A percentile compares a stretch with the other conserved stretches of the same genome.
Conservation (phyloP, 2,797 vertebrate genomes). For the Oreochromis grahami region DNA sequence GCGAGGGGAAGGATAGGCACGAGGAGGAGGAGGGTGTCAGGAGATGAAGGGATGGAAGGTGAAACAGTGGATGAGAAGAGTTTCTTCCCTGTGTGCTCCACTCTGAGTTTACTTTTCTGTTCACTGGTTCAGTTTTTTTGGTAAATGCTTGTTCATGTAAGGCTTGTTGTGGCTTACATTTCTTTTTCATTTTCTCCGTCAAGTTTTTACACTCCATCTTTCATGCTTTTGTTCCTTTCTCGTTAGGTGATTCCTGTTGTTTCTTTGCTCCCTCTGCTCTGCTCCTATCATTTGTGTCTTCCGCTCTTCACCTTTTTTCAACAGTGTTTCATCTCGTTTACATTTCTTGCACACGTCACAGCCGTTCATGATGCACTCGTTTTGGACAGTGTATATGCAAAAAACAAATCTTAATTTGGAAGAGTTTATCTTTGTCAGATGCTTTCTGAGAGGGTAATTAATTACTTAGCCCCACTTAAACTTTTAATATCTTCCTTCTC, state of each 20-base stretch:
- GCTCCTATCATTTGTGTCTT: neutral
- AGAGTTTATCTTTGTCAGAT: conserved; percentile 67
- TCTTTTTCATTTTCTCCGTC: neutral
- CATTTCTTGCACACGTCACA: neutral
- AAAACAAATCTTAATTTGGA: conserved; percentile 43
- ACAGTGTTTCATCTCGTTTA: neutral
- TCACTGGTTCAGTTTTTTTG: neutral
- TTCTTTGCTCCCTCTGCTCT: neutral
- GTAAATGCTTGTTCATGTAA: neutral
- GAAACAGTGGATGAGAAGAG: neutral
- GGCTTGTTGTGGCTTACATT: neutral
- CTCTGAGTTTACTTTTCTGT: neutral
- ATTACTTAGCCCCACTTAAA: conserved; percentile 74
- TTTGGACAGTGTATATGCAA: conserved; percentile 36
- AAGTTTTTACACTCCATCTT: neutral
- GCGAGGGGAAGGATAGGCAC: conserved; percentile 35
- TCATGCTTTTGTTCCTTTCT: neutral
- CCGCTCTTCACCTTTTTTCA: neutral
- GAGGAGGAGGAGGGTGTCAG: conserved; percentile 2
- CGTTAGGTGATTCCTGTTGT: neutral
- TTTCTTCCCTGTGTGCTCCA: neutral
- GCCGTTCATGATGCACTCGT: neutral
- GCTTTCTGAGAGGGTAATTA: conserved; percentile 61
- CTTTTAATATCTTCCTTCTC: conserved; percentile 79
- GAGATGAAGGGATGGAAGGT: conserved; percentile 5